phyloP scores from a whole-genome alignment of 37 sponge, comb jelly and placozoan species.

The Ianthella basta region DNA sequence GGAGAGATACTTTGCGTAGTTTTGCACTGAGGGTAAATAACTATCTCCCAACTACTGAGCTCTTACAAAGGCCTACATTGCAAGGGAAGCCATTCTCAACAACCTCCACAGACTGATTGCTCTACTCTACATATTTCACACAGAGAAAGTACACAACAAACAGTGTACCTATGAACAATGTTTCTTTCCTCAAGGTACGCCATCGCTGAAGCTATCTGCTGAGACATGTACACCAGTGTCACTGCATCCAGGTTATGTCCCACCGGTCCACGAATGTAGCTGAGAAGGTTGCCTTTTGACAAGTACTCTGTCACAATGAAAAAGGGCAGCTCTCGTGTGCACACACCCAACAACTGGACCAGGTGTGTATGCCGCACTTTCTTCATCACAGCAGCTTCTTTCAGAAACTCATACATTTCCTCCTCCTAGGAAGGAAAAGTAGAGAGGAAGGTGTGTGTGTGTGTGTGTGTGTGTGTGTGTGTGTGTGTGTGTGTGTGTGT shows the following conservation, averaged over 20 bases:
- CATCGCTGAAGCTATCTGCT: slow-evolving; percentile 94
- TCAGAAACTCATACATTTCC: slow-evolving; percentile 89
- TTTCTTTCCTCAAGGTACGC: slow-evolving; percentile 91
- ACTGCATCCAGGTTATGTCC: slow-evolving; percentile 76
- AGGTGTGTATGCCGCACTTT: slow-evolving; percentile 85
- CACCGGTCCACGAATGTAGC: slow-evolving; percentile 82
- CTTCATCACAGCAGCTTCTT: slow-evolving; percentile 97
- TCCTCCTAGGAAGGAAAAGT: slow-evolving; percentile 86
- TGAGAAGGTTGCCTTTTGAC: slow-evolving; percentile 92
- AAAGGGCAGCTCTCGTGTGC: slow-evolving; percentile 92
- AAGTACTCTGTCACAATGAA: slow-evolving; percentile 98
- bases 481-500: not conserved
- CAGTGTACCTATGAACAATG: slow-evolving; percentile 93
- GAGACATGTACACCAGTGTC: slow-evolving; percentile 87
- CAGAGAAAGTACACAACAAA: no score
- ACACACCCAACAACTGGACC: slow-evolving; percentile 94
- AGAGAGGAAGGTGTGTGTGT: no score
- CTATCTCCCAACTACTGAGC: no score
- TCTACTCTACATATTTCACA: no score
- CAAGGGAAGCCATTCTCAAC: no score
- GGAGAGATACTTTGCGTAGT: no score
- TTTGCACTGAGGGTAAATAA: no score
- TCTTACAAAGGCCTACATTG: no score
- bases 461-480: no score
- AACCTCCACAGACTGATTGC: no score